Conservation (phyloP, 2,113 vertebrate genomes). For the Microtus pennsylvanicus region DNA sequence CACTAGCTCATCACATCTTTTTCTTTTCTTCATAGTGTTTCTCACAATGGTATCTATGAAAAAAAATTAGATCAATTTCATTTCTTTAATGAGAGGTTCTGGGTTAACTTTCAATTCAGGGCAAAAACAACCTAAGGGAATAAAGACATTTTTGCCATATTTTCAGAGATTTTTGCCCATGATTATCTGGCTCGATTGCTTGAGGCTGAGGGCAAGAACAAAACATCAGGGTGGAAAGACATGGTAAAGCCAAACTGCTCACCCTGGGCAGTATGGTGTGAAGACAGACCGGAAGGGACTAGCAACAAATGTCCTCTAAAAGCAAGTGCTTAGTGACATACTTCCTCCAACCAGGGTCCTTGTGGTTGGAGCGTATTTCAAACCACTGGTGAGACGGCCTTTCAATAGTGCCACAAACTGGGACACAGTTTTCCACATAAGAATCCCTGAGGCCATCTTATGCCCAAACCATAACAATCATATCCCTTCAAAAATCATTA, state of each 20-base stretch:
- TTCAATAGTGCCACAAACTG: not conserved
- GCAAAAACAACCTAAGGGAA: not conserved
- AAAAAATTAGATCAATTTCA: not conserved
- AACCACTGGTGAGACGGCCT: not conserved
- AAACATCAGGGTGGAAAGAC: not conserved
- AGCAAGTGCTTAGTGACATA: too few species aligned
- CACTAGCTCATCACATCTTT: not conserved
- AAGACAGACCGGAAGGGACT: not conserved
- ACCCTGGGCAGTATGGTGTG: not conserved
- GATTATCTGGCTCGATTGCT: not conserved
- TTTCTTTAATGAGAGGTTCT: not conserved
- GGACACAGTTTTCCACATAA: not conserved
- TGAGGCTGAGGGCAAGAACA: not conserved
- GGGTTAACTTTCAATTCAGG: not conserved
- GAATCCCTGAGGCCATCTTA: not conserved
- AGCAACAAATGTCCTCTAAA: not conserved
- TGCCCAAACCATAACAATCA: not conserved
- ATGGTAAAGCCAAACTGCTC: accelerated
- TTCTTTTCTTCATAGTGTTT: not conserved
- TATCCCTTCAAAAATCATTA: not conserved
- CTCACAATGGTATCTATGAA: not conserved
- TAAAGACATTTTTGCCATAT: not conserved
- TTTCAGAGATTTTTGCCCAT: not conserved
- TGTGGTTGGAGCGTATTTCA: not conserved
- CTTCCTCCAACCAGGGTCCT: not conserved